phyloP scores from a whole-genome alignment of 2,888 invertebrate genomes.

The Pyrochroa serraticornis region DNA sequence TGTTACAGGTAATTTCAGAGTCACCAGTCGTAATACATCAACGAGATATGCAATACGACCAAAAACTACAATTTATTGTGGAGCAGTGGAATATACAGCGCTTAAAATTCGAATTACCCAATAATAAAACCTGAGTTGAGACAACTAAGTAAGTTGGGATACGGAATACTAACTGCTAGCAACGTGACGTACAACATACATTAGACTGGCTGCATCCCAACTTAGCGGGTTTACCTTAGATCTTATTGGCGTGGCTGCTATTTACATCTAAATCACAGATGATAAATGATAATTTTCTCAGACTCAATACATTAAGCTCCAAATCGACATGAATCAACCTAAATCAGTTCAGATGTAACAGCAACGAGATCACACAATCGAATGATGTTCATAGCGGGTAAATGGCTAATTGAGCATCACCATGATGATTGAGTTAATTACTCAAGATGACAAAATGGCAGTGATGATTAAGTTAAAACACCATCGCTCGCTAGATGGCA shows the following conservation, averaged over 20 bases:
- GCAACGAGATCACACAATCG: constrained; percentile 47
- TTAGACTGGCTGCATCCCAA: constrained; percentile 15
- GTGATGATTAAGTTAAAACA: constrained; percentile 47
- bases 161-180: constrained; percentile 10
- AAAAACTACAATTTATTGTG: constrained; percentile 11
- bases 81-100: constrained; percentile 10
- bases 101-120: constrained; percentile 12
- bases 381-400: constrained; percentile 34
- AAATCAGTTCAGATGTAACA: constrained; percentile 42
- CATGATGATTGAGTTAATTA: constrained; percentile 43
- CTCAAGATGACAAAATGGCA: constrained; percentile 50
- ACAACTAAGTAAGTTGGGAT: constrained; percentile 20
- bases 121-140: constrained; percentile 26
- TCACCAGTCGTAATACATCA: constrained; percentile 9
- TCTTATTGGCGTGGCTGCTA: constrained; percentile 42
- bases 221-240: constrained; percentile 11
- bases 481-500: constrained; percentile 3
- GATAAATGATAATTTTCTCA: constrained; percentile 12
- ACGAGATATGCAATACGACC: constrained; percentile 7
- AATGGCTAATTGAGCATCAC: constrained; percentile 45
- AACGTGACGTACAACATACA: background rate
- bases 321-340: background rate
- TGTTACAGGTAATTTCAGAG: constrained; percentile 15
- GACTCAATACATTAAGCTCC: background rate
- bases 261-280: constrained; percentile 44